phyloP scores from a whole-genome alignment of 1,140 invertebrate species.

The Geopemphigus sp. region DNA sequence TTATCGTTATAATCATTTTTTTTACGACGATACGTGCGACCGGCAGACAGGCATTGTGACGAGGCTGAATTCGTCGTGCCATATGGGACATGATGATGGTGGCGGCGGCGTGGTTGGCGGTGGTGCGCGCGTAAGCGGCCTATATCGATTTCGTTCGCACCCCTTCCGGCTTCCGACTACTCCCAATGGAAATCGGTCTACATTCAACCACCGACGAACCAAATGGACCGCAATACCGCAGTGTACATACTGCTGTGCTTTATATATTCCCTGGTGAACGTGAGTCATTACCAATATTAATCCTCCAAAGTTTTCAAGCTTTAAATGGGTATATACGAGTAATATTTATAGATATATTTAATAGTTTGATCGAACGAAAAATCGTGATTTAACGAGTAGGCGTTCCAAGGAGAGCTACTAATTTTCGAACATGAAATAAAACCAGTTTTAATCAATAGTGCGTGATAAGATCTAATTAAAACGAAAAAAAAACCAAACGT shows the following conservation, averaged over 20 bases:
- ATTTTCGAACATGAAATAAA: constrained; percentile 31
- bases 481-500: constrained; percentile 12
- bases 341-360: not conserved
- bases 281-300: constrained; percentile 29
- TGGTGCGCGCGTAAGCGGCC: not conserved
- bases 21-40: not conserved
- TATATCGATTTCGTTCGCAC: constrained; percentile 35
- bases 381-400: constrained; percentile 33
- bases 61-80: constrained; percentile 15
- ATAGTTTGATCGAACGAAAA: constrained; percentile 18
- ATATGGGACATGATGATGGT: constrained; percentile 17
- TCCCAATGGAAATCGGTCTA: constrained; percentile 42
- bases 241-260: constrained; percentile 5
- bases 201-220: not conserved
- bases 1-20: constrained; percentile 9
- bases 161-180: constrained; percentile 23
- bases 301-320: constrained; percentile 26
- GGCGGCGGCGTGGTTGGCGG: no score
- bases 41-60: not conserved
- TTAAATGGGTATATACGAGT: not conserved
- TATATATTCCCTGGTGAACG: constrained; percentile 12
- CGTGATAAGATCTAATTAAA: constrained; percentile 47
- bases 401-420: constrained; percentile 36
- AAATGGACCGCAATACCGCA: constrained; percentile 30
- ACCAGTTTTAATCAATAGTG: constrained; percentile 47